Evolutionary conservation across 2,797 vertebrate genomes (phyloP).

Genomic region (Simalia tracyae): DNA sequence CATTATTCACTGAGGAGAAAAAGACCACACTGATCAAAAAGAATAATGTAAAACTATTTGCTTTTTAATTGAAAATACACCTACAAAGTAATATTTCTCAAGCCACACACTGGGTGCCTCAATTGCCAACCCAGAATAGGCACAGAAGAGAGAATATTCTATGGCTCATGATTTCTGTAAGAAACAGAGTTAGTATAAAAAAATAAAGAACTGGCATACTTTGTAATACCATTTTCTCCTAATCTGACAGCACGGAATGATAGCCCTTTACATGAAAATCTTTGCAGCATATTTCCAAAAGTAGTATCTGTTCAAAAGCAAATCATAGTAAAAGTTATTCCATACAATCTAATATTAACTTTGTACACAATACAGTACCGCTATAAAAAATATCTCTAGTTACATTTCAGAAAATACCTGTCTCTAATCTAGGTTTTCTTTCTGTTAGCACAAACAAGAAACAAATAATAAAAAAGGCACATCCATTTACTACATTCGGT

Average conservation of each 20-base stretch:
- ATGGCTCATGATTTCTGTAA: conserved; percentile 70
- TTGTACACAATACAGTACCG: conserved; percentile 65
- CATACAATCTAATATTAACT: conserved; percentile 74
- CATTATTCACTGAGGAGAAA: background rate
- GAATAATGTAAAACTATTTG: conserved; percentile 77
- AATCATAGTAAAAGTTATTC: conserved; percentile 64
- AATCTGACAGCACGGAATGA: conserved; percentile 63
- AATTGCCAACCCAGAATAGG: conserved; percentile 61
- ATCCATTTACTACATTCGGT: conserved; percentile 52
- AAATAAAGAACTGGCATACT: conserved; percentile 57
- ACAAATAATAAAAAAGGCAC: conserved; percentile 40
- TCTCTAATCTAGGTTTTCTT: conserved; percentile 69
- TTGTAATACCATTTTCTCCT: conserved; percentile 57
- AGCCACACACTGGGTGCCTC: conserved; percentile 62
- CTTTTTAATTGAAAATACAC: conserved; percentile 82
- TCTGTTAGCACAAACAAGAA: conserved; percentile 67
- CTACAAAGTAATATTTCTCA: conserved; percentile 77
- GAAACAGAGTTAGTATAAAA: conserved; percentile 77
- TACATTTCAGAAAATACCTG: conserved; percentile 59
- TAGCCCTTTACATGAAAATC: conserved; percentile 63
- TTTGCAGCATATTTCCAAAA: conserved; percentile 70
- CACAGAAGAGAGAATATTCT: conserved; percentile 65
- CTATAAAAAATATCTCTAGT: conserved; percentile 75
- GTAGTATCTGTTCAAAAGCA: conserved; percentile 50
- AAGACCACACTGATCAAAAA: conserved; percentile 15